Evolutionary conservation across 2,888 invertebrate species (phyloP).

Genomic region (Dryococelus australis): DNA sequence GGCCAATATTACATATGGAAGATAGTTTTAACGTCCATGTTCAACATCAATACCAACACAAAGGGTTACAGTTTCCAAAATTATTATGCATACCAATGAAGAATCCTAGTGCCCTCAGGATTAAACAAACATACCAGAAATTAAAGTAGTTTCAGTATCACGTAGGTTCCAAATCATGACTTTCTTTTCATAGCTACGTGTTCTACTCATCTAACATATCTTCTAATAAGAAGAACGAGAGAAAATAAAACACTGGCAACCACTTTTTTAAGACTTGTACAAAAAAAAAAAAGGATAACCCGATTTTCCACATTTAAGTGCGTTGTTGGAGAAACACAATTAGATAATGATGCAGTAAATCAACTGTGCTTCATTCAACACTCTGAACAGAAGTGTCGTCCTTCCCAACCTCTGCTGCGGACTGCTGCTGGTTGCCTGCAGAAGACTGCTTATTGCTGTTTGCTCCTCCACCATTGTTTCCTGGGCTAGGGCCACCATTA

Average conservation of each 20-base stretch:
- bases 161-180: not conserved
- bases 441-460: conserved; percentile 33
- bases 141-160: not conserved
- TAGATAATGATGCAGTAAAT: not conserved
- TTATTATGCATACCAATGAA: not conserved
- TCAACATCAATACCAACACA: not conserved
- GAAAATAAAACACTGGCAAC: not conserved
- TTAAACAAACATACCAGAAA: not conserved
- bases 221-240: not conserved
- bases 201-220: not conserved
- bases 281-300: not conserved
- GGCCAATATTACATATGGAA: not conserved
- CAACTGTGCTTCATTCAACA: conserved; percentile 36
- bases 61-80: not conserved
- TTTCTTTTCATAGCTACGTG: not conserved
- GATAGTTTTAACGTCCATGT: conserved; percentile 1
- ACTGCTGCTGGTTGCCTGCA: conserved; percentile 26
- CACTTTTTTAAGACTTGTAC: not conserved
- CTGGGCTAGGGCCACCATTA: conserved; percentile 28
- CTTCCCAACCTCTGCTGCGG: conserved; percentile 36
- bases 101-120: not conserved
- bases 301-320: not conserved
- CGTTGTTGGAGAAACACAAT: not conserved
- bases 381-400: conserved; percentile 38
- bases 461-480: conserved; percentile 18